Conservation (phyloP, 2,797 vertebrate species). For the Crypturellus tataupa region DNA sequence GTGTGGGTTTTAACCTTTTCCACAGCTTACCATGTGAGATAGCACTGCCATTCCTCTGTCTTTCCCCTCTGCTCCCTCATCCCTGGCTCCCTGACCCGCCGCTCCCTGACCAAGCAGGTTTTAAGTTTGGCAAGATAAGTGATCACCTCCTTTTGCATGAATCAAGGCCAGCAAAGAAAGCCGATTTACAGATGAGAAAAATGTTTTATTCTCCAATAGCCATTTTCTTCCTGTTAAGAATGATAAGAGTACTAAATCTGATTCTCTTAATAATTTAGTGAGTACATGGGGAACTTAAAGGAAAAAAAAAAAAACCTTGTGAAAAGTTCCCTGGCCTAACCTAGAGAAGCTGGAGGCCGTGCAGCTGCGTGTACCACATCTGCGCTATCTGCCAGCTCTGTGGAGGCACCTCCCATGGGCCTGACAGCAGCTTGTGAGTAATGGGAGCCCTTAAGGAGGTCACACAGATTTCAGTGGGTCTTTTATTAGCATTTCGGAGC, state of each 20-base stretch:
- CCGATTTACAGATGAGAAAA: not conserved
- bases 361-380: not conserved
- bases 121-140: not conserved
- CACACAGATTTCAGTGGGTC: not conserved
- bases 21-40: not conserved
- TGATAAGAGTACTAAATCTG: not conserved
- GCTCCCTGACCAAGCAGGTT: not conserved
- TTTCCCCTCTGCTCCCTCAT: not conserved
- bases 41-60: not conserved
- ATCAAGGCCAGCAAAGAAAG: not conserved
- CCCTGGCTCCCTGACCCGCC: not conserved
- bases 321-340: not conserved
- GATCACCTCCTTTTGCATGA: not conserved
- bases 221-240: not conserved
- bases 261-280: constrained; percentile 1
- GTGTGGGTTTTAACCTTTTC: not conserved
- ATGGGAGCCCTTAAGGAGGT: not conserved
- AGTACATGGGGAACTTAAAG: not conserved
- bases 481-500: not conserved
- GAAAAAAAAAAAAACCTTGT: not conserved
- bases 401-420: not conserved
- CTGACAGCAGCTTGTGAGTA: not conserved
- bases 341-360: not conserved
- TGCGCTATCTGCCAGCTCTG: not conserved
- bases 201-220: not conserved